phyloP scores from a whole-genome alignment of 2,888 invertebrate genomes.

The Polydrusus cervinus region DNA sequence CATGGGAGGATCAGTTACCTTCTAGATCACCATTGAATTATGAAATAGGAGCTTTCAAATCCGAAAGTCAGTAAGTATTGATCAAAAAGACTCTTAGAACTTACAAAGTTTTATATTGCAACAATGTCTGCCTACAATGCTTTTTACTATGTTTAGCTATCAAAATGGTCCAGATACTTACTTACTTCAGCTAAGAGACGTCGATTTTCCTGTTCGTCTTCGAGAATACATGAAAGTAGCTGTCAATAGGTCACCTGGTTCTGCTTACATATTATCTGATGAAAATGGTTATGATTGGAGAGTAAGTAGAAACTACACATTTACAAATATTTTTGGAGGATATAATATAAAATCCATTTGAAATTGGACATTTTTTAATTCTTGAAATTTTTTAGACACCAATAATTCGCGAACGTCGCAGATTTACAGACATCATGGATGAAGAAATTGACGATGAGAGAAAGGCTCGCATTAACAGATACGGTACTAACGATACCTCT shows the following conservation, averaged over 20 bases:
- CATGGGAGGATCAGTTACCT: constrained; percentile 83
- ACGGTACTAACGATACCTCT: constrained; percentile 78
- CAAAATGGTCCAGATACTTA: constrained; percentile 98
- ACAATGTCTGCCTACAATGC: neutral
- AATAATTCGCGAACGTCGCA: constrained; percentile 89
- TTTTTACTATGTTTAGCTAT: constrained; percentile 78
- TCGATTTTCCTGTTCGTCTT: constrained; percentile 94
- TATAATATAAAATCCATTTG: no score
- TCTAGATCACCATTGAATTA: constrained; percentile 88
- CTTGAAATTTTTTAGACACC: constrained; percentile 76
- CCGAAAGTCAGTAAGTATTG: constrained; percentile 87
- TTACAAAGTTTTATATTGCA: neutral
- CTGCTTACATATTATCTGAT: constrained; percentile 79
- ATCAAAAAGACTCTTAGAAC: no score
- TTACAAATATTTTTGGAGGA: neutral
- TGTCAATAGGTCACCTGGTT: constrained; percentile 82
- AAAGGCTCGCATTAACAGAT: constrained; percentile 85
- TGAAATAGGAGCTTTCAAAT: constrained; percentile 85
- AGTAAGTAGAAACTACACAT: constrained; percentile 72
- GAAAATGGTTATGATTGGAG: constrained; percentile 83
- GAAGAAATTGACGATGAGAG: constrained; percentile 95
- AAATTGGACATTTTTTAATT: no score
- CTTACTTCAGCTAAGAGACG: constrained; percentile 92
- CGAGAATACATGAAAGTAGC: constrained; percentile 97
- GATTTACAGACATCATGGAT: constrained; percentile 96